A percentile compares a stretch with the other conserved stretches of the same genome.
Conservation (phyloP, 2,888 invertebrate genomes). For the Leptinotarsa juncta region DNA sequence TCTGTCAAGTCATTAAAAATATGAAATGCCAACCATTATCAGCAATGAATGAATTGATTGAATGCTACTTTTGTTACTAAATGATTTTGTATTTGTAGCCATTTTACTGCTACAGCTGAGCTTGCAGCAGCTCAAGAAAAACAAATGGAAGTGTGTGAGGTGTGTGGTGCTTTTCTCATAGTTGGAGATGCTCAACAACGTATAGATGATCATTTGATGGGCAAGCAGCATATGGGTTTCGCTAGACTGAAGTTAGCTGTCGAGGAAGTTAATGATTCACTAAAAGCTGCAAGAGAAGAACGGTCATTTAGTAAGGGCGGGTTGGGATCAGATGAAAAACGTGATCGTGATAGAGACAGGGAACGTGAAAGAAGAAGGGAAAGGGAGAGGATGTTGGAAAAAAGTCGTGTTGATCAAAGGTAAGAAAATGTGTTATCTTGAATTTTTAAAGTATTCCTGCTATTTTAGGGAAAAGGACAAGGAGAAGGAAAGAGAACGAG, state of each 20-base stretch:
- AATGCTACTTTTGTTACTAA: too few species aligned
- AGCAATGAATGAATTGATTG: too few species aligned
- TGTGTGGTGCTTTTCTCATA: constrained; percentile 98
- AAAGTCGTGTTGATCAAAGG: constrained; percentile 56
- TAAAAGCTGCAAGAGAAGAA: constrained; percentile 73
- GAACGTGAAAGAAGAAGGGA: constrained; percentile 41
- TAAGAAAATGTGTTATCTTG: constrained; percentile 24
- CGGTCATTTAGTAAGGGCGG: constrained; percentile 51
- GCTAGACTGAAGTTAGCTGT: constrained; percentile 77
- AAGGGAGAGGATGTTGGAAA: constrained; percentile 44
- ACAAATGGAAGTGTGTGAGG: constrained; percentile 98
- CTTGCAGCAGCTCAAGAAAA: constrained; percentile 92
- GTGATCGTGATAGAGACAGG: constrained; percentile 50
- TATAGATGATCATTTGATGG: constrained; percentile 97
- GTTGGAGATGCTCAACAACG: constrained; percentile 98
- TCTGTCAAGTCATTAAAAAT: too few species aligned
- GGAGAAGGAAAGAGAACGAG: constrained; percentile 48
- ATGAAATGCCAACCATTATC: too few species aligned
- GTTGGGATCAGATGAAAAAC: constrained; percentile 50
- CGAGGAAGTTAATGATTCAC: constrained; percentile 70
- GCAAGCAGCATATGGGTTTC: constrained; percentile 97
- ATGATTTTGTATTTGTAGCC: constrained; percentile 60
- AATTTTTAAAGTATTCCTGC: not conserved
- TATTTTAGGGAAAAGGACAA: constrained; percentile 51
- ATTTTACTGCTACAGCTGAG: constrained; percentile 83